phyloP scores from a whole-genome alignment of 1,140 invertebrate species.

The Drosophila takahashii region DNA sequence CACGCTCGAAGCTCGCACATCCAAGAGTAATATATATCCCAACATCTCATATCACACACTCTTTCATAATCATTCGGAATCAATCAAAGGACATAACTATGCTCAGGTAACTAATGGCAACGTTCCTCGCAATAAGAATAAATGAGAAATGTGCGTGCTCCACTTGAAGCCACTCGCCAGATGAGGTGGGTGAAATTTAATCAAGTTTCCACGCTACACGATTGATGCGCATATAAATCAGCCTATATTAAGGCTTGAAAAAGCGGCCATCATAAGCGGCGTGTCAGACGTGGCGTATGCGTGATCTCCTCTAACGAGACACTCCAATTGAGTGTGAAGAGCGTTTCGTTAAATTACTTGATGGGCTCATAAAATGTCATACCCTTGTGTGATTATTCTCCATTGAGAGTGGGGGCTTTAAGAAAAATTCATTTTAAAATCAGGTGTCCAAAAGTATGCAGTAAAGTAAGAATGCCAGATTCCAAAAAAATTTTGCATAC shows the following conservation, averaged over 20 bases:
- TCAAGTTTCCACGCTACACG: constrained; percentile 29
- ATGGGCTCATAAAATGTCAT: background rate
- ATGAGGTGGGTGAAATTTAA: constrained; percentile 41
- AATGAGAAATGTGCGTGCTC: constrained; percentile 46
- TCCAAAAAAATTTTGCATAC: too few species aligned
- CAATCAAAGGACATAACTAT: constrained; percentile 49
- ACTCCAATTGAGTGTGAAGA: background rate
- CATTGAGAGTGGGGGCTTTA: background rate
- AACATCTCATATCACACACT: constrained; percentile 17
- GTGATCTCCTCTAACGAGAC: constrained; percentile 8
- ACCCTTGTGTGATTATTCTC: background rate
- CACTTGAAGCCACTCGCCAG: constrained; percentile 20
- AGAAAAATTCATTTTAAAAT: too few species aligned
- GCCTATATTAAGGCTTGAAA: constrained; percentile 13
- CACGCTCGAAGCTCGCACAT: background rate
- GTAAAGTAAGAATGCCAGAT: too few species aligned
- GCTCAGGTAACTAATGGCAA: constrained; percentile 49
- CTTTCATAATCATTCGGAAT: constrained; percentile 27
- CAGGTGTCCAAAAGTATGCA: too few species aligned
- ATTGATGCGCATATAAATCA: constrained; percentile 52
- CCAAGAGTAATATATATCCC: constrained; percentile 4
- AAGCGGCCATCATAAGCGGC: constrained; percentile 27
- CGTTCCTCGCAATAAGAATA: constrained; percentile 11
- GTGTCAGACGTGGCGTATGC: constrained; percentile 24
- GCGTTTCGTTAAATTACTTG: background rate